Base-by-base conservation (phyloP, 1,140 invertebrate genomes). In the Melipona quadrifasciata region DNA sequence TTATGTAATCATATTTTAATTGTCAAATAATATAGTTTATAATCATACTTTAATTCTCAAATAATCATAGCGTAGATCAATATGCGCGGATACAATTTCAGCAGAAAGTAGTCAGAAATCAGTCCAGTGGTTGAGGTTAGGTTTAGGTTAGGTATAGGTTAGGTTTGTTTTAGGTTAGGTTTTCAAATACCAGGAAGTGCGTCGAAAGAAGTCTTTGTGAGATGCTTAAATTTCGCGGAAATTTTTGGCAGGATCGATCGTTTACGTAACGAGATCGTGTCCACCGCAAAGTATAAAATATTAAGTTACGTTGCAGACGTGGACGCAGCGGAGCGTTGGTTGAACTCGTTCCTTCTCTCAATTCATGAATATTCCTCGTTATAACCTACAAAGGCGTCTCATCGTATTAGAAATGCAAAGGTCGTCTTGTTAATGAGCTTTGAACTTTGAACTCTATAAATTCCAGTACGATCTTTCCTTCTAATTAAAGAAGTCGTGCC, bases 361-460 rank as follows among this genome's bases (percentile, higher is more conserved):
- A 64, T 76, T 76, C 74, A 76, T 76, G 74, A 76, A 76, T 76
- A 76, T 76, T 76, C 57, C 57, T 76, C 74, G 74, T 76, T 76
- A 76, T 61, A n/a, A 27, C 57, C 34, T 61, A 76, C 21, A 61
- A 76, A 61, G 55, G 74, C 51, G 8, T 27, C 57, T 61, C 74
- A 11, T 76, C 74, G 4, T 76, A 47, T 76, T 57, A 61, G 57
- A 39, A 39, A 76, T 61, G 57, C 73, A 76, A 76, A 76, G 12
- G 2, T 16, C 11, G 21, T 12, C 57, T 39, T 4, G 57, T 47
- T 76, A 76, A 76, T 76, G 74, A 76, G 74, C 24, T 58, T 34
- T 64, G 31, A 76, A 61, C 24, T 61, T 47, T 31, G 31, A 61
- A 61, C 57, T 76, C 24, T 27, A 6, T 16, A 11, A 76, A 61